phyloP scores from a whole-genome alignment of 2,888 invertebrate genomes.

The Drosophila subsilvestris region DNA sequence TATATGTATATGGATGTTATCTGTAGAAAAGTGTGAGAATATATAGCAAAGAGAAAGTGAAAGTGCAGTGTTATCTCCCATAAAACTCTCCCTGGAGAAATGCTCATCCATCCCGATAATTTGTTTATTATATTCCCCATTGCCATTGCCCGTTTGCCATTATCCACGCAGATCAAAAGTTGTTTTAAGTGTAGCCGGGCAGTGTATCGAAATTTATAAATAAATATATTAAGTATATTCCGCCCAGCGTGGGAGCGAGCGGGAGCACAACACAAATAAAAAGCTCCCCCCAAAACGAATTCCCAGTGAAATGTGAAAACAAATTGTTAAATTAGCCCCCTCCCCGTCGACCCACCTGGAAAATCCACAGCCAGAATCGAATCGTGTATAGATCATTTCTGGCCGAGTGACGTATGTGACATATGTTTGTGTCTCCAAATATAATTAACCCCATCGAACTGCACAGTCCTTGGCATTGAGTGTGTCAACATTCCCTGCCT shows the following conservation, averaged over 20 bases:
- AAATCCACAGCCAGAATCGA: slow-evolving; percentile 10
- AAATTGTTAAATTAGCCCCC: slow-evolving; percentile 60
- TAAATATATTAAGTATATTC: slow-evolving; percentile 69
- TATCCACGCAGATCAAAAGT: background rate
- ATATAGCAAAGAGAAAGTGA: background rate
- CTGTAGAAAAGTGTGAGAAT: background rate
- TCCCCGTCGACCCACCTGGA: background rate
- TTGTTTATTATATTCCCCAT: background rate
- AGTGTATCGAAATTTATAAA: slow-evolving; percentile 66
- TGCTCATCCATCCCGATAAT: background rate
- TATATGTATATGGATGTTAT: background rate
- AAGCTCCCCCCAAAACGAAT: slow-evolving; percentile 28
- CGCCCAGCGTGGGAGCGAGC: slow-evolving; percentile 20
- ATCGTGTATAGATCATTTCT: slow-evolving; percentile 25
- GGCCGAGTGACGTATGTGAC: background rate
- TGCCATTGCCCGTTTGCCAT: background rate
- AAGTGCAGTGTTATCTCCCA: slow-evolving; percentile 28
- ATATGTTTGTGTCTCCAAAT: slow-evolving; percentile 2
- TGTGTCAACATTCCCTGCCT: slow-evolving; percentile 36
- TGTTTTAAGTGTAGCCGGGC: slow-evolving; percentile 41
- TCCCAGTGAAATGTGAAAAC: slow-evolving; percentile 54
- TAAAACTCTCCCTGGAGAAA: background rate
- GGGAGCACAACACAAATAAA: slow-evolving; percentile 31
- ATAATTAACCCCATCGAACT: slow-evolving; percentile 23
- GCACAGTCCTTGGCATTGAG: slow-evolving; percentile 54